Evolutionary conservation across 1,140 invertebrate genomes (phyloP).

Genomic region (Caerostris darwini): DNA sequence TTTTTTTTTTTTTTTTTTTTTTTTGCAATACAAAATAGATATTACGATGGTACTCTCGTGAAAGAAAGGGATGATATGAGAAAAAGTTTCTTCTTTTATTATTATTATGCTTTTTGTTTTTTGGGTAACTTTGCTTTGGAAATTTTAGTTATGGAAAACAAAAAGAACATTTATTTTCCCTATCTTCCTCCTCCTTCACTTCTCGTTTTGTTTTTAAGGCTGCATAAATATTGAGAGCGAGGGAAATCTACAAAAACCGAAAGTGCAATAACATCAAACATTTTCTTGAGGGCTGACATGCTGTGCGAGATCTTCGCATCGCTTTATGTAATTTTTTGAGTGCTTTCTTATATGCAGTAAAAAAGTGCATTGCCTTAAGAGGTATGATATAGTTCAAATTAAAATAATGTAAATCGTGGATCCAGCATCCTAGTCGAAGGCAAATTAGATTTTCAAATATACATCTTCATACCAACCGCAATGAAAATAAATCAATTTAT

Average conservation of each 20-base stretch:
- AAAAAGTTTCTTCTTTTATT: slow-evolving; percentile 50
- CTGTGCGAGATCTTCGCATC: not conserved
- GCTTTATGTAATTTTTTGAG: slow-evolving; percentile 1
- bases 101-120: not conserved
- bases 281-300: not conserved
- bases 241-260: not conserved
- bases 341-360: not conserved
- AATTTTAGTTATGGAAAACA: slow-evolving; percentile 64
- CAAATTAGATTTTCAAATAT: no score
- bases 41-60: slow-evolving; percentile 60
- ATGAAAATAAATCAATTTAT: no score
- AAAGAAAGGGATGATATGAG: not conserved
- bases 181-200: not conserved
- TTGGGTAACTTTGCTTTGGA: slow-evolving; percentile 57
- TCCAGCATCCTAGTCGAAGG: no score
- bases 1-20: slow-evolving; percentile 42
- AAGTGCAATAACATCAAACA: not conserved
- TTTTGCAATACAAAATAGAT: slow-evolving; percentile 64
- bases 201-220: slow-evolving; percentile 63
- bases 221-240: slow-evolving; percentile 52
- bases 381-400: no score
- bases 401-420: no score
- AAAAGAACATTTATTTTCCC: slow-evolving; percentile 21
- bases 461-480: no score
- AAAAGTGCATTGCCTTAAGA: not conserved